Evolutionary conservation across 2,113 vertebrate species (phyloP).

Genomic region (Sphyrna mokarran): DNA sequence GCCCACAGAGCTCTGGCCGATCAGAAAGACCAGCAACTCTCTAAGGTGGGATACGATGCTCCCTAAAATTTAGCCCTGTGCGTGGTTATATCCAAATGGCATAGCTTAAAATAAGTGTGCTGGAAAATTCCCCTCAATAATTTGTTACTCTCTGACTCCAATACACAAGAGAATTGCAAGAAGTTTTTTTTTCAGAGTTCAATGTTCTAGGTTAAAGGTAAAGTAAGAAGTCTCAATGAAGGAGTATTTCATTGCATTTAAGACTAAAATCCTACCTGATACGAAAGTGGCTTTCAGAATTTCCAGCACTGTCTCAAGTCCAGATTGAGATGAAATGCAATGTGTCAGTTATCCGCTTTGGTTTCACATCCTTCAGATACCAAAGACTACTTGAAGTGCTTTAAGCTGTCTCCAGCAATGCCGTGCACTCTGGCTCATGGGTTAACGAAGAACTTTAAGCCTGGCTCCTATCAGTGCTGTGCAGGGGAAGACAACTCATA

Average conservation of each 20-base stretch:
- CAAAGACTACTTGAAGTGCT: background rate
- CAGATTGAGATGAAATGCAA: background rate
- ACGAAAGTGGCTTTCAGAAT: background rate
- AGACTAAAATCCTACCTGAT: background rate
- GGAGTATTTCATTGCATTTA: background rate
- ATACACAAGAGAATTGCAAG: background rate
- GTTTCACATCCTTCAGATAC: background rate
- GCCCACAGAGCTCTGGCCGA: too few relatives aligned
- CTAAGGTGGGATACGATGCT: too few relatives aligned
- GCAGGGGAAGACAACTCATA: background rate
- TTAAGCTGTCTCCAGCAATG: background rate
- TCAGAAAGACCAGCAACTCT: too few relatives aligned
- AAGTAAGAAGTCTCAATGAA: background rate
- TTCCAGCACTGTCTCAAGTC: background rate
- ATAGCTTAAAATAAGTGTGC: background rate
- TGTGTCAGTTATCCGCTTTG: background rate
- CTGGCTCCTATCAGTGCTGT: background rate
- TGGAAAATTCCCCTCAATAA: background rate
- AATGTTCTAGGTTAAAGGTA: background rate
- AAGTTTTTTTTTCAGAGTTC: background rate
- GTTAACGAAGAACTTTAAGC: background rate
- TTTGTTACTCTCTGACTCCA: background rate
- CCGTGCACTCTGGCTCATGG: background rate
- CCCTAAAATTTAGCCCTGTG: background rate
- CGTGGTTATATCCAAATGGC: background rate